Base-by-base conservation (phyloP, 2,113 vertebrate genomes). In the Sphyrna mokarran region DNA sequence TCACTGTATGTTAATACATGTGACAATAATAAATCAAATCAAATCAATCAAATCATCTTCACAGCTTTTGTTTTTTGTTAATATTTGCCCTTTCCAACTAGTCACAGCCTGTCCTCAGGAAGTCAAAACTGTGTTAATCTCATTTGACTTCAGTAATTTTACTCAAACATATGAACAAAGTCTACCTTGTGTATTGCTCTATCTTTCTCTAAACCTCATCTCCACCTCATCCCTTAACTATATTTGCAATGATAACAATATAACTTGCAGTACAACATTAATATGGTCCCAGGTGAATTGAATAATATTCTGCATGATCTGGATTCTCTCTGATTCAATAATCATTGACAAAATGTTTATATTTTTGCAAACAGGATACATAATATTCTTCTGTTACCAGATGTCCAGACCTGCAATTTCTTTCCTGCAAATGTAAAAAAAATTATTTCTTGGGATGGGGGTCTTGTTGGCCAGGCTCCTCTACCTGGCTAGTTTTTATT, bases 341-440 rank as follows among this genome's bases (percentile, higher is more conserved):
- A 93, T 91, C n/a, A 94, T 68, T 94, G 37, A 94, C 61, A 94
- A 94, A 94, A 9, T 66, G 68, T 20, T 69, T 22, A 3, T 94
- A 66, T 26, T 68, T 94, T 94, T 40, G 33, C 33, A 40, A n/a
- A 69, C 20, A 94, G 91, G 18, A 66, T 66, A 69, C 66, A n/a
- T 33, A n/a, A 3, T 66, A n/a, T 10, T 83, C n/a, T 20, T 83
- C n/a, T 91, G 48, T 91, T 91, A 40, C 54, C 18, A 93, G 9
- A 68, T 37, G 5, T n/a, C 61, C 90, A 94, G 69, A 20, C 5
- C 18, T 1, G 14, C 48, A 58, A 22, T 89, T 54, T 3, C 2
- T 89, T 54, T 11, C 43, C 8, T 29, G 37, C 78, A 37, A 83
- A 37, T 83, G n/a, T 16, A 83, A 18, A 83, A 83, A 54, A 54